These are phyloP conservation scores for Horisme vitalbata DNA, from an alignment of 2,888 invertebrate species.

Conservation along the genomic window DNA sequence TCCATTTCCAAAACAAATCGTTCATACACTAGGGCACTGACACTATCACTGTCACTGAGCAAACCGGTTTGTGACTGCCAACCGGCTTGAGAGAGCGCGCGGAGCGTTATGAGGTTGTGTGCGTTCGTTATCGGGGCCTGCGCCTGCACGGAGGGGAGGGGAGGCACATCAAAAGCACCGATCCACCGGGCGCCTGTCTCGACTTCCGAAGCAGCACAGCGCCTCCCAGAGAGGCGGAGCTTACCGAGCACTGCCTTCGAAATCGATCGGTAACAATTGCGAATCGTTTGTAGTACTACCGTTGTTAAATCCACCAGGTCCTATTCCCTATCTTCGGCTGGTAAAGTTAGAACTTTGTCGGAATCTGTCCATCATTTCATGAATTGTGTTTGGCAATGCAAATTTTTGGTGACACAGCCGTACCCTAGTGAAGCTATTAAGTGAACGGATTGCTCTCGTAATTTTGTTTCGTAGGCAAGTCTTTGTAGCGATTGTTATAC, in stretches of 20 bases:
- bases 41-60: slow-evolving; percentile 68
- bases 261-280: slow-evolving; percentile 72
- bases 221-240: slow-evolving; percentile 78
- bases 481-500: slow-evolving; percentile 60
- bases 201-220: slow-evolving; percentile 76
- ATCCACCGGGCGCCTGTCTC: slow-evolving; percentile 68
- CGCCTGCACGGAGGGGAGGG: slow-evolving; percentile 60
- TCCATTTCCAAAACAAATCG: slow-evolving; percentile 71
- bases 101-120: slow-evolving; percentile 78
- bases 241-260: slow-evolving; percentile 72
- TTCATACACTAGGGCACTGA: slow-evolving; percentile 72
- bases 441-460: slow-evolving; percentile 74
- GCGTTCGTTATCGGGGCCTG: slow-evolving; percentile 70
- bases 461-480: slow-evolving; percentile 79
- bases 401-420: slow-evolving; percentile 75
- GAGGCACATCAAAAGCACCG: slow-evolving; percentile 76
- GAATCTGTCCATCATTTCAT: slow-evolving; percentile 43
- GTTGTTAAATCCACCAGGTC: slow-evolving; percentile 48
- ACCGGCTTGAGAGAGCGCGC: slow-evolving; percentile 79
- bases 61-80: slow-evolving; percentile 77
- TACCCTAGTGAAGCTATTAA: slow-evolving; percentile 69
- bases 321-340: slow-evolving; percentile 30
- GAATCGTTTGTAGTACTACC: slow-evolving; percentile 55
- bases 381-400: slow-evolving; percentile 58
- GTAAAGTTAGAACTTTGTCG: slow-evolving; percentile 52